These are phyloP conservation scores for Malacoraja senta DNA, from an alignment of 2,797 vertebrate genomes.

Conservation along the genomic window DNA sequence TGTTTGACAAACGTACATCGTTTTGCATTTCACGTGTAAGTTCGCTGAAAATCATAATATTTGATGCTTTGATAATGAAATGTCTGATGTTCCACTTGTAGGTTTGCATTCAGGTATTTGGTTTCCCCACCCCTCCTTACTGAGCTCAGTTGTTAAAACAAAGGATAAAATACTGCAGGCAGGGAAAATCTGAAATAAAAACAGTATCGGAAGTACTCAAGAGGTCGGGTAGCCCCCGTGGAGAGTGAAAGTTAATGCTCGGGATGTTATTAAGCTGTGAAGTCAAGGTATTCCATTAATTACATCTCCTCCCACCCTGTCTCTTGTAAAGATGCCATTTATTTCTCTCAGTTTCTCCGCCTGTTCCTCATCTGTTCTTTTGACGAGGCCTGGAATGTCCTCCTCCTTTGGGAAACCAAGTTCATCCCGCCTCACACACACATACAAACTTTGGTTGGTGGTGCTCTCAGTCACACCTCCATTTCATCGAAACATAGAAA, in stretches of 20 bases:
- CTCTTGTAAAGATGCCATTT: too few relatives aligned
- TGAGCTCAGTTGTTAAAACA: background rate
- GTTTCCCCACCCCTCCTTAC: background rate
- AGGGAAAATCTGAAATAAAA: background rate
- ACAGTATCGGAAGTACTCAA: background rate
- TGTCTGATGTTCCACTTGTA: background rate
- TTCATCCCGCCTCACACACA: too few relatives aligned
- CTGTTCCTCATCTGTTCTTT: too few relatives aligned
- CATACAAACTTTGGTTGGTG: too few relatives aligned
- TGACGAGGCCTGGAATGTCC: too few relatives aligned
- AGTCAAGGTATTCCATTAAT: background rate
- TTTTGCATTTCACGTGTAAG: background rate
- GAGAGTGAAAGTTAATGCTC: too few relatives aligned
- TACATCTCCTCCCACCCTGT: background rate
- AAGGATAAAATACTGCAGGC: background rate
- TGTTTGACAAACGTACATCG: background rate
- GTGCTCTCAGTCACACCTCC: too few relatives aligned
- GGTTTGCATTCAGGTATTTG: constrained; percentile 4
- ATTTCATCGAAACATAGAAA: too few relatives aligned
- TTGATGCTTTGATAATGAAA: constrained; percentile 9
- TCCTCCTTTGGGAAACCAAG: too few relatives aligned
- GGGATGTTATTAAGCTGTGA: background rate
- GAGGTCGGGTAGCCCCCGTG: too few relatives aligned
- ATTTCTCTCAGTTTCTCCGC: too few relatives aligned
- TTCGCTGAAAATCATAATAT: background rate